A percentile compares a stretch with the other conserved stretches of the same genome.
These are phyloP conservation scores for Harpagoxenus sublaevis DNA, from an alignment of 2,888 invertebrate species.

Conservation along the genomic window DNA sequence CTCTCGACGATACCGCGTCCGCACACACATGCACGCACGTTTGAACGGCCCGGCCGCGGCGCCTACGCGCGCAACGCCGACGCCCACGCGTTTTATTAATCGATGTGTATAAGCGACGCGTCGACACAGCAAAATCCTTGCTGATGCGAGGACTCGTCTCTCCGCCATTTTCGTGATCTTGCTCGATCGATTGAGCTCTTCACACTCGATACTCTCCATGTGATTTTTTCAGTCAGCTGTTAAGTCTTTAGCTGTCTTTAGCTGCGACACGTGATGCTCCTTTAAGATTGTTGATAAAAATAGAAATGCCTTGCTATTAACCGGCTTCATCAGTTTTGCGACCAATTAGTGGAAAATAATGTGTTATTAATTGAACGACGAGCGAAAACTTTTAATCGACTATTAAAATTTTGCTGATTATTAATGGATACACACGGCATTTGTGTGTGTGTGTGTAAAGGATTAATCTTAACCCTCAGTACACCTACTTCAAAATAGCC, in stretches of 20 bases:
- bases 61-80: not conserved
- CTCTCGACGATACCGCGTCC: constrained; percentile 35
- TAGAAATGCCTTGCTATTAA: constrained; percentile 17
- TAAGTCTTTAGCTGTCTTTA: not conserved
- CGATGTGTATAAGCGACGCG: constrained; percentile 31
- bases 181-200: constrained; percentile 24
- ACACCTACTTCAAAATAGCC: too few relatives aligned
- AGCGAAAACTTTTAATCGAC: not conserved
- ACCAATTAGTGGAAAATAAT: not conserved
- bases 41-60: not conserved
- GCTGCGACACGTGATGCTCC: not conserved
- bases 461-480: not conserved
- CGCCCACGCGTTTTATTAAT: constrained; percentile 55
- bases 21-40: not conserved
- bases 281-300: constrained; percentile 39
- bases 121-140: not conserved
- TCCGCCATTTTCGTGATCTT: constrained; percentile 22
- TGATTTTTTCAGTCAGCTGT: constrained; percentile 24
- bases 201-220: constrained; percentile 4
- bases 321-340: not conserved
- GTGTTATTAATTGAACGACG: not conserved
- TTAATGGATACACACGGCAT: not conserved
- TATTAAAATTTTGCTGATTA: not conserved
- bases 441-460: not conserved
- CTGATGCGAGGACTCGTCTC: not conserved